These are phyloP conservation scores for Phaedon cochleariae DNA, from an alignment of 2,888 invertebrate genomes.

Conservation along the genomic window DNA sequence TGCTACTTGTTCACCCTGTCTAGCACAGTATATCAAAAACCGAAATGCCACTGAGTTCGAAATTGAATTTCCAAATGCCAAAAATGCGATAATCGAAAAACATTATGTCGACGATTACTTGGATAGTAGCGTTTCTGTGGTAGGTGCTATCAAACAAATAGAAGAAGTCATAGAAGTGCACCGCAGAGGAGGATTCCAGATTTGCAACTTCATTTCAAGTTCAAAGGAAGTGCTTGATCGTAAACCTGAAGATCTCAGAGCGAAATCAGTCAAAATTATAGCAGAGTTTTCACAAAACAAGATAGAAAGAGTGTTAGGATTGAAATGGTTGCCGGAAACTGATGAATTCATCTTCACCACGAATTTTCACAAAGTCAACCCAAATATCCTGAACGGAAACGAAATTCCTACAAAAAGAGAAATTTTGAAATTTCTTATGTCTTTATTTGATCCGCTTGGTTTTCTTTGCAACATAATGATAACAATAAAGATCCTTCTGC, in stretches of 20 bases:
- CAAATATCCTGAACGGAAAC: too few species aligned
- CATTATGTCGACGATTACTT: constrained; percentile 44
- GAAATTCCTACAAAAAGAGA: too few species aligned
- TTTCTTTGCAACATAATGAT: not conserved
- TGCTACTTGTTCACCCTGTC: constrained; percentile 41
- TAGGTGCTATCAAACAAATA: constrained; percentile 35
- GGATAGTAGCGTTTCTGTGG: constrained; percentile 26
- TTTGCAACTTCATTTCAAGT: not conserved
- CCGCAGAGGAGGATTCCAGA: not conserved
- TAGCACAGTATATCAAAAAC: constrained; percentile 41
- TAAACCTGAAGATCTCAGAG: not conserved
- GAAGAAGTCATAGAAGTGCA: constrained; percentile 13
- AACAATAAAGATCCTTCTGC: not conserved
- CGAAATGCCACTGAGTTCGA: constrained; percentile 13
- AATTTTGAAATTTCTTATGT: too few species aligned
- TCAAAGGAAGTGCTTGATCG: not conserved
- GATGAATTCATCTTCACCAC: too few species aligned
- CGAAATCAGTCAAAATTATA: not conserved
- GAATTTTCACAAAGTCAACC: not conserved
- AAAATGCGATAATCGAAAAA: constrained; percentile 21
- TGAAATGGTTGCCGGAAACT: too few species aligned
- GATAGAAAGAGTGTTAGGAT: not conserved
- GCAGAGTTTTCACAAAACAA: not conserved
- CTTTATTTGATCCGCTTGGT: too few species aligned
- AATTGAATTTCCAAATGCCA: not conserved